Evolutionary conservation across 2,888 invertebrate genomes (phyloP).

Genomic region (Bellardia bayeri): DNA sequence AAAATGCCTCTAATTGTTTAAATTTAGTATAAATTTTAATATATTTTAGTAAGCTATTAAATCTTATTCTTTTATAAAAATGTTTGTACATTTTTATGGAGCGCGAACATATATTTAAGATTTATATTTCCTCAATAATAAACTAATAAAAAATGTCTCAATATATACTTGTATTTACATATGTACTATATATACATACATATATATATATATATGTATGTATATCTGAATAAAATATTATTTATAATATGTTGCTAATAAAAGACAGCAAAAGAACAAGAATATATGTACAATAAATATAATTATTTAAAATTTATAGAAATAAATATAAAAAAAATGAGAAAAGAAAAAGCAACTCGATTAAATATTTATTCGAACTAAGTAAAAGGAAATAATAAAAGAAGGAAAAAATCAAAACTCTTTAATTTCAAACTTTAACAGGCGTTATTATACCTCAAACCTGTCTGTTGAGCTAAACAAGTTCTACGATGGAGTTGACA

Average conservation of each 20-base stretch:
- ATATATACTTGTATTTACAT: not conserved
- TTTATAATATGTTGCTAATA: constrained; percentile 27
- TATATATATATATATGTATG: not conserved
- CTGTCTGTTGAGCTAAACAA: no score
- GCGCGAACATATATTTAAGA: constrained; percentile 25
- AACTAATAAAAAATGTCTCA: constrained; percentile 41
- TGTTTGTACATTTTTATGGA: constrained; percentile 32
- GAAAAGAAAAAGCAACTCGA: not conserved
- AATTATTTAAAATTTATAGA: constrained; percentile 17
- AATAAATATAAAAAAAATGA: not conserved
- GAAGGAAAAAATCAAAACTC: no score
- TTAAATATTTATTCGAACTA: no score
- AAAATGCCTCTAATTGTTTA: no score
- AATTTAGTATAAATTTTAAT: not conserved
- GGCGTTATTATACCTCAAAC: no score
- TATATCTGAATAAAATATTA: constrained; percentile 15
- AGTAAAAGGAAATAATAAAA: no score
- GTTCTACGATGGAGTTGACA: no score
- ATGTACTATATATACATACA: no score
- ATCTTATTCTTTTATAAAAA: not conserved
- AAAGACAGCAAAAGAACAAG: constrained; percentile 19
- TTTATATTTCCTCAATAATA: constrained; percentile 53
- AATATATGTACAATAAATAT: not conserved
- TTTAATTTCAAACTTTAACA: no score
- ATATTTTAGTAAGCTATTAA: not conserved